phyloP scores from a whole-genome alignment of 1,140 invertebrate genomes.

The Drosophila ficusphila region DNA sequence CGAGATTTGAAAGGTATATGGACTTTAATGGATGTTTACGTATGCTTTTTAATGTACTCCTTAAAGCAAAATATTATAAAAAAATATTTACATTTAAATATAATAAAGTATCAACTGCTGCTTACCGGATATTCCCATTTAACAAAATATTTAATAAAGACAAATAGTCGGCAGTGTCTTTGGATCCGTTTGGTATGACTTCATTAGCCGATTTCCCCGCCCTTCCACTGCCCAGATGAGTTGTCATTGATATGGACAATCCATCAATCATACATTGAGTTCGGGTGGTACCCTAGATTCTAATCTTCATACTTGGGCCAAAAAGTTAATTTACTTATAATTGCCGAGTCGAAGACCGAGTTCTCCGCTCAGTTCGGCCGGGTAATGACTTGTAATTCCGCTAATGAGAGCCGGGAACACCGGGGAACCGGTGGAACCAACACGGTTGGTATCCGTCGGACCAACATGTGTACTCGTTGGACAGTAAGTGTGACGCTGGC shows the following conservation, averaged over 20 bases:
- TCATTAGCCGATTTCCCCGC: conserved; percentile 33
- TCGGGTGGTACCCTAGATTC: conserved; percentile 56
- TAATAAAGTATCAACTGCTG: too few species aligned
- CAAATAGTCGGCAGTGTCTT: conserved; percentile 5
- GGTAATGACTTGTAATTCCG: conserved; percentile 84
- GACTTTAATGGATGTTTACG: too few species aligned
- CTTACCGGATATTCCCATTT: too few species aligned
- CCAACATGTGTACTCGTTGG: conserved; percentile 43
- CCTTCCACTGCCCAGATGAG: conserved; percentile 27
- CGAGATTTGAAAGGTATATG: too few species aligned
- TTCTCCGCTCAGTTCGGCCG: conserved; percentile 38
- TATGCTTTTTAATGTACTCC: too few species aligned
- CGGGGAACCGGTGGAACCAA: conserved; percentile 5
- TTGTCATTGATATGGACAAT: conserved; percentile 74
- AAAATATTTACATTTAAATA: too few species aligned
- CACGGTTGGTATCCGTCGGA: conserved; percentile 22
- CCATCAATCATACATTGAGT: conserved; percentile 76
- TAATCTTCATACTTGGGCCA: conserved; percentile 66
- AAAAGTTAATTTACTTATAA: conserved; percentile 84
- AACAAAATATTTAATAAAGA: neutral
- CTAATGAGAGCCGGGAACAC: conserved; percentile 71
- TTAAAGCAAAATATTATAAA: too few species aligned
- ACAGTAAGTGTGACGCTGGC: conserved; percentile 64
- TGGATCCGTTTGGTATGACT: conserved; percentile 30
- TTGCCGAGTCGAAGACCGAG: conserved; percentile 57